Conservation (phyloP, 2,797 vertebrate genomes). For the Acomys russatus region DNA sequence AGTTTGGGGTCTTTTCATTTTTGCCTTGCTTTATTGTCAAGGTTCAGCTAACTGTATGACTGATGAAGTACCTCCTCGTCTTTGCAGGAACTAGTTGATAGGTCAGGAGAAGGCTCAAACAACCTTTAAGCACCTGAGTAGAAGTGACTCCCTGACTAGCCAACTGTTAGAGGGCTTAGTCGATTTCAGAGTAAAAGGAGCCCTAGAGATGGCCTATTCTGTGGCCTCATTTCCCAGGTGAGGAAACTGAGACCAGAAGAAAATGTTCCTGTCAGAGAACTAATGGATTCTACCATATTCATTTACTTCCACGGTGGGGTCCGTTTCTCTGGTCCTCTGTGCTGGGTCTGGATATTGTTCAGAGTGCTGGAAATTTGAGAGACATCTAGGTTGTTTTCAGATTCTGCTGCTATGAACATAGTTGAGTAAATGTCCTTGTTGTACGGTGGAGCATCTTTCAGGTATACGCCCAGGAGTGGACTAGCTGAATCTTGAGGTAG, state of each 20-base stretch:
- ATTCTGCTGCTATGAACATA: no score
- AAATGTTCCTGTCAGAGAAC: neutral
- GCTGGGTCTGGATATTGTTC: neutral
- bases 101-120: constrained; percentile 9
- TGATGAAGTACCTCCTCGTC: constrained; percentile 40
- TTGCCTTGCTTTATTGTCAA: constrained; percentile 32
- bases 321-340: neutral
- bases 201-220: no score
- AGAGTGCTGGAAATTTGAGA: neutral
- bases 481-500: no score
- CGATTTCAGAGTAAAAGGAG: neutral
- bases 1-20: neutral
- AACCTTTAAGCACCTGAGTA: neutral
- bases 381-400: no score
- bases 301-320: neutral
- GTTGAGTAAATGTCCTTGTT: no score
- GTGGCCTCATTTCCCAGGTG: neutral
- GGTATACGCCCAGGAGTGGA: no score
- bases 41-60: constrained; percentile 12
- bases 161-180: neutral
- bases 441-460: no score
- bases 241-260: constrained; percentile 4
- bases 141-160: neutral
- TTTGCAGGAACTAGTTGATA: constrained; percentile 9
- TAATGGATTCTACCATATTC: neutral